Evolutionary conservation across 2,113 vertebrate genomes (phyloP).

Genomic region (Meleagris gallopavo): DNA sequence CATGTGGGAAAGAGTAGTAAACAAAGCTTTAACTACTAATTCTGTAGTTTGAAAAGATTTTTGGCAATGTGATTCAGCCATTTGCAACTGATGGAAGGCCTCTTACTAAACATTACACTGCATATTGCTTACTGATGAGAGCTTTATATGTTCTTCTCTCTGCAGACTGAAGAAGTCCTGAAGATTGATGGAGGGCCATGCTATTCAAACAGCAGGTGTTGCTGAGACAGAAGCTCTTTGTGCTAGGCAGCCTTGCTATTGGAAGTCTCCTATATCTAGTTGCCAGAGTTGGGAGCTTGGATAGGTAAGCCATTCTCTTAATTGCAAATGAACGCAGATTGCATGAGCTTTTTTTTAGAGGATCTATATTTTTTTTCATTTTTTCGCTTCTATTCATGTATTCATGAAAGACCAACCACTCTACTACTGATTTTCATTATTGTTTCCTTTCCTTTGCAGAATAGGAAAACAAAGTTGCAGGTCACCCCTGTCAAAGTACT

Average conservation of each 20-base stretch:
- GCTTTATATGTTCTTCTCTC: conserved; percentile 73
- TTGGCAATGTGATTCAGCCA: conserved; percentile 60
- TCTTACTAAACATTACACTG: conserved; percentile 68
- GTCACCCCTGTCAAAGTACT: conserved; percentile 32
- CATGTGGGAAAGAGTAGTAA: not conserved
- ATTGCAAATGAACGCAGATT: not conserved
- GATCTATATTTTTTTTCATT: not conserved
- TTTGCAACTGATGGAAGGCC: conserved; percentile 69
- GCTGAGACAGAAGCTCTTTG: conserved; percentile 97
- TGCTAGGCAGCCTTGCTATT: conserved; percentile 93
- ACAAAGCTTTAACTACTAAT: conserved; percentile 31
- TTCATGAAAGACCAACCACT: not conserved
- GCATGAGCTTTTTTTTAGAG: not conserved
- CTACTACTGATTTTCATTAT: conserved; percentile 51
- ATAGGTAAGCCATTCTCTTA: conserved; percentile 82
- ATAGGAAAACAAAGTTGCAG: not conserved
- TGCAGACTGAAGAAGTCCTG: conserved; percentile 91
- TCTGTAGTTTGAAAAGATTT: conserved; percentile 36
- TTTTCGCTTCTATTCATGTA: not conserved
- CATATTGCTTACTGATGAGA: conserved; percentile 66
- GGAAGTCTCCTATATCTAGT: conserved; percentile 96
- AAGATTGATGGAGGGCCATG: conserved; percentile 99
- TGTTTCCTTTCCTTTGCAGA: not conserved
- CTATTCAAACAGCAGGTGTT: conserved; percentile 98
- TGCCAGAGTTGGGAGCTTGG: conserved; percentile 95